phyloP scores from a whole-genome alignment of 2,797 vertebrate genomes.

The Telmatherina bonti region DNA sequence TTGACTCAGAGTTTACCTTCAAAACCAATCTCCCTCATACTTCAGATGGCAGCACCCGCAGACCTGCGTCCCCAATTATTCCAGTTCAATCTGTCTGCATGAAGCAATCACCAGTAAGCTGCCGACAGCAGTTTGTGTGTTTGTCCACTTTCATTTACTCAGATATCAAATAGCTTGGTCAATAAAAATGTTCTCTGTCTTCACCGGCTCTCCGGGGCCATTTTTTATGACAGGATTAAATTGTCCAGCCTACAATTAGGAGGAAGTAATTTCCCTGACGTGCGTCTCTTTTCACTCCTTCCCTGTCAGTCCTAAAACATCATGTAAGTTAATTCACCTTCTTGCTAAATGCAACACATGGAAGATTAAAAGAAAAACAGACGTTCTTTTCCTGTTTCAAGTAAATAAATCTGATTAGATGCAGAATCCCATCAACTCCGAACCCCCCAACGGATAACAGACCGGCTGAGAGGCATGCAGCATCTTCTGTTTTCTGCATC shows the following conservation, averaged over 20 bases:
- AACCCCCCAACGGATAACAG: slow-evolving; percentile 56
- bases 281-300: slow-evolving; percentile 44
- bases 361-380: slow-evolving; percentile 42
- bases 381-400: slow-evolving; percentile 52
- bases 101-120: slow-evolving; percentile 45
- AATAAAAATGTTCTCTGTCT: slow-evolving; percentile 58
- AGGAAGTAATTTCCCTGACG: slow-evolving; percentile 70
- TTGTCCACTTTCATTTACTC: slow-evolving; percentile 63
- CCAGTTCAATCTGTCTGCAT: slow-evolving; percentile 31
- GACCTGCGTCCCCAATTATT: slow-evolving; percentile 50
- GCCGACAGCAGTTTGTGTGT: slow-evolving; percentile 48
- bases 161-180: slow-evolving; percentile 59
- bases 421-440: slow-evolving; percentile 56
- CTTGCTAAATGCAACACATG: slow-evolving; percentile 32
- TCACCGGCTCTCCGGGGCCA: slow-evolving; percentile 50
- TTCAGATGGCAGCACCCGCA: slow-evolving; percentile 16
- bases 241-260: slow-evolving; percentile 69
- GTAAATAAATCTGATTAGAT: slow-evolving; percentile 68
- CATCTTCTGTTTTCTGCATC: too few relatives aligned
- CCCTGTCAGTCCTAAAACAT: slow-evolving; percentile 29
- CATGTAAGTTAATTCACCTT: slow-evolving; percentile 41
- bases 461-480: too few relatives aligned
- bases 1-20: slow-evolving; percentile 39
- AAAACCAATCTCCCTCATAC: slow-evolving; percentile 35
- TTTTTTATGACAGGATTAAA: slow-evolving; percentile 71